Percentiles rank a stretch among this genome's conserved stretches.
phyloP scores from a whole-genome alignment of 2,888 invertebrate species.

The Crematogaster levior region DNA sequence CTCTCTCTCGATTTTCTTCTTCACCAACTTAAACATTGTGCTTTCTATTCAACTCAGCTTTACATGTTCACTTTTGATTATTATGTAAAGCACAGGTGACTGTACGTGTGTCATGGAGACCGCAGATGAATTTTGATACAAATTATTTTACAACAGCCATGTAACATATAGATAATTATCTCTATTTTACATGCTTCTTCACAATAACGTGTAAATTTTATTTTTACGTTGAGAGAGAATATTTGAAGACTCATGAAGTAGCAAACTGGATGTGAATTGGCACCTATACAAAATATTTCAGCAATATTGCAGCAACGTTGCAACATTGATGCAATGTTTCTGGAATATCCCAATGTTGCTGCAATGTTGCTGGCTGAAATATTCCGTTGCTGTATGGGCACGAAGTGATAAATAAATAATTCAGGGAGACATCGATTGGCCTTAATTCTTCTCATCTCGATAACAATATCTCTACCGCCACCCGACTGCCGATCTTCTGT shows the following conservation, averaged over 20 bases:
- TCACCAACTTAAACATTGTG: background rate
- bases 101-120: background rate
- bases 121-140: background rate
- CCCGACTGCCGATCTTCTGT: conserved; percentile 58
- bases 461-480: conserved; percentile 21
- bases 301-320: no score
- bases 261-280: no score
- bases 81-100: background rate
- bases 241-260: no score
- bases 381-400: no score
- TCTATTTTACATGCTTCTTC: background rate
- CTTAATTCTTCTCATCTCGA: conserved; percentile 17
- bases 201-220: background rate
- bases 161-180: background rate
- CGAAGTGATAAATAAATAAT: background rate
- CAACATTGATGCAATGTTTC: no score
- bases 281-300: no score
- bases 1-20: background rate
- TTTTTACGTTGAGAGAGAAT: background rate
- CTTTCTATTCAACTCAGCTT: background rate
- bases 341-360: no score
- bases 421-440: background rate
- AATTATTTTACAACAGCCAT: conserved; percentile 5
- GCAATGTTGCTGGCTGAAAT: no score
- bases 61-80: background rate